phyloP scores from a whole-genome alignment of 2,888 invertebrate genomes.

The Pterobdella sp. region DNA sequence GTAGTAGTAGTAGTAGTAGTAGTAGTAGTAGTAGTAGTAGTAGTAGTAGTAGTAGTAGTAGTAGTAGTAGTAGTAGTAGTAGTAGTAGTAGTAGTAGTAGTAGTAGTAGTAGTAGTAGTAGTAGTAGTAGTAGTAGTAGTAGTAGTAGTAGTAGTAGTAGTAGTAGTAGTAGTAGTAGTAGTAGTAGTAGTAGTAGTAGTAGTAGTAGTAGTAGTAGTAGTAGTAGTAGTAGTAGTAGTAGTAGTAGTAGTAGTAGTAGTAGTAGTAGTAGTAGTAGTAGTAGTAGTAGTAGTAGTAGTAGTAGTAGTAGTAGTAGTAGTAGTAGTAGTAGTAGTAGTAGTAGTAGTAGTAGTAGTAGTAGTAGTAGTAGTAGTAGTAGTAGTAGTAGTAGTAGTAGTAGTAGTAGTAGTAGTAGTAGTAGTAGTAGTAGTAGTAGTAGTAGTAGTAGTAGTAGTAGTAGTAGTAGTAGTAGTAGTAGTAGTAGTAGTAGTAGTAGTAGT shows the following conservation, averaged over 20 bases:
- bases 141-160: constrained; percentile 8
- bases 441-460: constrained; percentile 30
- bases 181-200: constrained; percentile 19
- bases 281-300: constrained; percentile 31
- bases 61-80: not conserved
- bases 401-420: constrained; percentile 27
- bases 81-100: not conserved
- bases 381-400: constrained; percentile 23
- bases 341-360: constrained; percentile 25
- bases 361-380: constrained; percentile 31
- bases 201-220: constrained; percentile 20
- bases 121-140: constrained; percentile 10
- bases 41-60: constrained; percentile 14
- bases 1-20: constrained; percentile 15
- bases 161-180: constrained; percentile 15
- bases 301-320: constrained; percentile 25
- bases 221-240: constrained; percentile 19
- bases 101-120: not conserved
- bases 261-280: constrained; percentile 27
- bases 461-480: constrained; percentile 28
- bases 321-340: constrained; percentile 28
- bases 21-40: constrained; percentile 20
- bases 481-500: constrained; percentile 31
- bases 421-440: constrained; percentile 30
- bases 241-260: constrained; percentile 19